Evolutionary conservation across 2,797 vertebrate genomes (phyloP).

Genomic region (Fistularia commersonii): DNA sequence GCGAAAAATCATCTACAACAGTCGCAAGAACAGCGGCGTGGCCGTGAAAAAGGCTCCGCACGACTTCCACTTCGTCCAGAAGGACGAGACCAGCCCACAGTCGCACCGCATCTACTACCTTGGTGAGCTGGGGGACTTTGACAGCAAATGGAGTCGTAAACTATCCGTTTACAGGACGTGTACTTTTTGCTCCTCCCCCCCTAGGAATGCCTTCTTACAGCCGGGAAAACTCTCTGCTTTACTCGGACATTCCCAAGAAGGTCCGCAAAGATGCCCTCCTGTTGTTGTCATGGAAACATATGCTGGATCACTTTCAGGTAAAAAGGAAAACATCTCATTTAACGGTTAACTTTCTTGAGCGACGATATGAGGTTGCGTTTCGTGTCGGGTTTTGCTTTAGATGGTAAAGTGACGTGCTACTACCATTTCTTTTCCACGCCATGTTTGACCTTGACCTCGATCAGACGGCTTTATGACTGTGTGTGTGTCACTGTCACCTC

Average conservation of each 20-base stretch:
- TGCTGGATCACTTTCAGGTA: conserved; percentile 92
- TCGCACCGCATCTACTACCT: conserved; percentile 94
- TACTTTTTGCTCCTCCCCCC: not conserved
- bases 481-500: conserved; percentile 29
- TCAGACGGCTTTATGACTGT: conserved; percentile 15
- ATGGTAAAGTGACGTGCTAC: conserved; percentile 2
- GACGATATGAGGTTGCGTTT: too few relatives aligned
- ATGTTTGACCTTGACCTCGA: conserved; percentile 18
- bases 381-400: too few relatives aligned
- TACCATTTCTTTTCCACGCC: conserved; percentile 5
- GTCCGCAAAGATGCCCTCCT: conserved; percentile 88
- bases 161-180: not conserved
- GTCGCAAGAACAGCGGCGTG: conserved; percentile 88
- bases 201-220: conserved; percentile 92
- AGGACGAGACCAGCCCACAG: conserved; percentile 85
- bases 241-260: conserved; percentile 95
- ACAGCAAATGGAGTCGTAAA: not conserved
- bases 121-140: conserved; percentile 69
- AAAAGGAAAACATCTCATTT: too few relatives aligned
- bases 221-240: conserved; percentile 91
- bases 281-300: conserved; percentile 90
- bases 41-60: conserved; percentile 92
- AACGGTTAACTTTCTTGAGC: too few relatives aligned
- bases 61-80: conserved; percentile 92
- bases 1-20: conserved; percentile 88